Conservation (phyloP, 2,797 vertebrate species). For the Kryptopterus vitreolus region DNA sequence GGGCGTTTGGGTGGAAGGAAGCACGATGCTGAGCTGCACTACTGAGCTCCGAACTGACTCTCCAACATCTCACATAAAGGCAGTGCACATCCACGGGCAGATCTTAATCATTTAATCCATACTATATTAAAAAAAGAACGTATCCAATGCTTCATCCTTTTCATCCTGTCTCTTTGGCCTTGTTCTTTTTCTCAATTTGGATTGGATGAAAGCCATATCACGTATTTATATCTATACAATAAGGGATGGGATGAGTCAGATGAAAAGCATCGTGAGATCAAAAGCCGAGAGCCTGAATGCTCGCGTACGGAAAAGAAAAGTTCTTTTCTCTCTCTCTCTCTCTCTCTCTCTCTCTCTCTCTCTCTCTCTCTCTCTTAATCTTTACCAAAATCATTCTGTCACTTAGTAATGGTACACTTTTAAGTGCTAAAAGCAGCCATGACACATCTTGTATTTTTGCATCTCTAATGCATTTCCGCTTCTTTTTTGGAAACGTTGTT, state of each 20-base stretch:
- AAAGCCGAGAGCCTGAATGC: neutral
- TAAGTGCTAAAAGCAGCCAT: neutral
- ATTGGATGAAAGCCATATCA: neutral
- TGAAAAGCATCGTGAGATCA: conserved; percentile 2
- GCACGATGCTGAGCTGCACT: neutral
- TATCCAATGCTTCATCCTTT: neutral
- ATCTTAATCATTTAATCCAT: neutral
- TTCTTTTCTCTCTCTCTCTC: too few species aligned
- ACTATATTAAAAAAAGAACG: neutral
- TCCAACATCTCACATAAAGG: neutral
- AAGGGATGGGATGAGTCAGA: neutral
- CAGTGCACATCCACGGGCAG: neutral
- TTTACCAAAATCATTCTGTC: neutral
- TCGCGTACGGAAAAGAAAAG: neutral
- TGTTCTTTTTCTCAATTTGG: neutral
- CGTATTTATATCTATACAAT: neutral
- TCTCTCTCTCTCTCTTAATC: neutral
- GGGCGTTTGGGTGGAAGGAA: neutral
- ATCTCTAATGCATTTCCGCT: neutral
- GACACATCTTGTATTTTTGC: neutral
- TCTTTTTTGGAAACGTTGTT: neutral
- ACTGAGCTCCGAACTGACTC: neutral
- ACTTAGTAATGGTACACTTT: neutral
- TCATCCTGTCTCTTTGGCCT: neutral
- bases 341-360: too few species aligned